Evolutionary conservation across 1,140 invertebrate genomes (phyloP).

Genomic region (Papilio polyxenes): DNA sequence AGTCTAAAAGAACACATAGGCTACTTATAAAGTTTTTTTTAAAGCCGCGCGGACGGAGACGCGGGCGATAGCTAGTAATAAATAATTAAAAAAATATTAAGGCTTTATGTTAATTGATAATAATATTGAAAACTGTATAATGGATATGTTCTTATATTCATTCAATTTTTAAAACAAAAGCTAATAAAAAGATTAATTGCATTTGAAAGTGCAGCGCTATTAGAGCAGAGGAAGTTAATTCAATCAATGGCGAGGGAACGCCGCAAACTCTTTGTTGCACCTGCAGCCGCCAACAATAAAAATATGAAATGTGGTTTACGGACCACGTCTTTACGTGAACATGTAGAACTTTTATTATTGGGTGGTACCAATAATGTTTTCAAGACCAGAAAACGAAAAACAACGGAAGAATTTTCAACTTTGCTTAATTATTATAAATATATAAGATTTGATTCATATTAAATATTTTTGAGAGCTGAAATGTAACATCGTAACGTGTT

Average conservation of each 20-base stretch:
- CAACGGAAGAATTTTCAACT: too few species aligned
- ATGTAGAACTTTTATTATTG: background rate
- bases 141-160: background rate
- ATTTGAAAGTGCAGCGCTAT: background rate
- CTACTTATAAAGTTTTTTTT: too few species aligned
- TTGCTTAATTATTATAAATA: too few species aligned
- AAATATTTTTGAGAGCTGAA: background rate
- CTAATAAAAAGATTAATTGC: background rate
- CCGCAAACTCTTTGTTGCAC: constrained; percentile 14
- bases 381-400: too few species aligned
- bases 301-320: background rate
- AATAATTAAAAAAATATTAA: too few species aligned
- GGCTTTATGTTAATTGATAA: too few species aligned
- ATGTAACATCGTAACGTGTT: too few species aligned
- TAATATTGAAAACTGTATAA: background rate
- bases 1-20: too few species aligned
- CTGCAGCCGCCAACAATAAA: constrained; percentile 6
- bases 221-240: constrained; percentile 9
- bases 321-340: background rate
- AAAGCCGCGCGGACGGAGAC: too few species aligned
- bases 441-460: background rate
- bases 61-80: too few species aligned
- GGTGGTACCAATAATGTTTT: background rate
- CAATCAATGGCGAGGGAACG: constrained; percentile 16
- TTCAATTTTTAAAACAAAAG: background rate